Evolutionary conservation across 2,888 invertebrate species (phyloP), one percentile per base, ranked within the genome.

Genomic region (Cosmia trapezina): DNA sequence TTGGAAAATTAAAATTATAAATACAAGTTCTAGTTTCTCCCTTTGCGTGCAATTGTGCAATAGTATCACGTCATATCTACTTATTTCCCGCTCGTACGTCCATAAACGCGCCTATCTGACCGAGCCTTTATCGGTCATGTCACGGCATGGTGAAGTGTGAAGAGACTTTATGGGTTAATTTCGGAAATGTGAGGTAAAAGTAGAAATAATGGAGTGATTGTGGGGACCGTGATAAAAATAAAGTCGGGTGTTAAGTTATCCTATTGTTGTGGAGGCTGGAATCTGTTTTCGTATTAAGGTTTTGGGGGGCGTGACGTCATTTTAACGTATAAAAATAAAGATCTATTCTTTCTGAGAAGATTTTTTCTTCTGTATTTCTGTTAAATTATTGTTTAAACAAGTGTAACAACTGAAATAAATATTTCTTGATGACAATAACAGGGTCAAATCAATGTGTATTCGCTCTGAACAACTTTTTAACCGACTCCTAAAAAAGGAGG

Each of bases 111-210:
- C 14, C 49, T 43, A 19, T 81, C 41, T 69, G 62, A 37, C 41
- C 41, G 4, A 43, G 14, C 56, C 80, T 43, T 80, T 73, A 77
- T 22, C n/a, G 7, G 33, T 41, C 49, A 61, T 45, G 43, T 41
- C 53, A 69, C 11, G 33, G 0, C 37, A 33, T 33, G 17, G 14
- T 51, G 54, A 73, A 78, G 57, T 56, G 56, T 57, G 70, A 73
- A 76, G 28, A 65, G 33, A 47, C 45, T 77, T 78, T 74, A 73
- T 57, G 57, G 49, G 61, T 66, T 79, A 70, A 76, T 83, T 70
- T 70, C n/a, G n/a, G 62, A 72, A 71, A 69, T 59, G 56, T 51
- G 45, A 14, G 51, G 41, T 45, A 45, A 45, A 45, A 33, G 22
- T 70, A 59, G 69, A 76, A 70, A 66, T 75, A 77, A 76, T 57